Conservation (phyloP, 1,140 invertebrate genomes). For the Vanessa tameamea region DNA sequence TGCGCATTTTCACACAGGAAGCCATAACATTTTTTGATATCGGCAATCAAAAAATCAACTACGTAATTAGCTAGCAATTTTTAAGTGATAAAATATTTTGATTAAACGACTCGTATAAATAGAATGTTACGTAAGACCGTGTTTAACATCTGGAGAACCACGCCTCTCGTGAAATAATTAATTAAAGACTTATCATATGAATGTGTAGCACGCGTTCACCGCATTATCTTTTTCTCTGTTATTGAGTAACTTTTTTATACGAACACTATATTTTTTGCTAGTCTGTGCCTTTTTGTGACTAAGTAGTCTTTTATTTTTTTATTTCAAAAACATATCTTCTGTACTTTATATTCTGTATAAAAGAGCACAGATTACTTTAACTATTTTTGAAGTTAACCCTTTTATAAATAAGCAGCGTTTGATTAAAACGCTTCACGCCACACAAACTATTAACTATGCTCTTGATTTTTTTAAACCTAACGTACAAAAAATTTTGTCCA, state of each 20-base stretch:
- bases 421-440: too few relatives aligned
- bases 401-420: too few relatives aligned
- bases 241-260: not conserved
- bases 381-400: too few relatives aligned
- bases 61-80: not conserved
- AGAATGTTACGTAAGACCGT: not conserved
- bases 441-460: not conserved
- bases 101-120: not conserved
- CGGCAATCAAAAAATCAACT: not conserved
- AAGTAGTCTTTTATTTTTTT: not conserved
- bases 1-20: not conserved
- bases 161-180: slow-evolving; percentile 7
- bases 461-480: not conserved
- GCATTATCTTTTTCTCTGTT: not conserved
- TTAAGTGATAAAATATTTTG: not conserved
- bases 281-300: not conserved
- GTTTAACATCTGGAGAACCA: not conserved
- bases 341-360: too few relatives aligned
- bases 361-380: too few relatives aligned
- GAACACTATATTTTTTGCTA: not conserved
- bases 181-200: slow-evolving; percentile 3
- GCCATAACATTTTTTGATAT: not conserved
- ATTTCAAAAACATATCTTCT: too few relatives aligned
- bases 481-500: too few relatives aligned
- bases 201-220: slow-evolving; percentile 4